Base-by-base conservation (phyloP, 1,140 invertebrate genomes). In the Dermatophagoides farinae region DNA sequence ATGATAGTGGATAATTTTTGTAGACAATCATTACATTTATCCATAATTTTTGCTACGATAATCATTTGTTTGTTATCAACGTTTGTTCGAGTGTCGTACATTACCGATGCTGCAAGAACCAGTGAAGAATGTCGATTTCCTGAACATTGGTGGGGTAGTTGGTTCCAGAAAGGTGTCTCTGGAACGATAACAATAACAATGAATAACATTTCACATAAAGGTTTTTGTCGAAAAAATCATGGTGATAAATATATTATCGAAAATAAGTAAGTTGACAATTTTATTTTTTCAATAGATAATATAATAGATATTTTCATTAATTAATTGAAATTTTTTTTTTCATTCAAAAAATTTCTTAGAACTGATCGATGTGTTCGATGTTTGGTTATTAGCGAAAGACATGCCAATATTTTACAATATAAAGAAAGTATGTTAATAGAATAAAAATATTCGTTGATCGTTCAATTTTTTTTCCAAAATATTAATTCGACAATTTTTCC, bases 321-420 rank as follows among this genome's bases (percentile, higher is more conserved):
- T 44, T 6, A 57, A 22, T 14, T 10, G 9, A 18, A 11, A 18
- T 60, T 22, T 60, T 11, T 22, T 23, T 52, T 54, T 46, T 54
- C 54, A 31, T 52, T 43, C 65, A 65, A 20, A 44, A 44, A 44
- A 4, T n/a, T 44, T 44, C 14, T 44, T 58, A 68, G 65, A 44
- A 59, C 61, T 38, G 62, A 64, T 57, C 59, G 60, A 39, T 68
- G 67, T 64, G 66, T 65, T 54, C 63, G 63, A 31, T 91, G 88
- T 75, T 80, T 92, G 68, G 87, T 90, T 65, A 88, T 91, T 71
- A 85, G 89, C 69, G 85, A 88, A 71, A 88, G 88, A 69, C 88
- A 92, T 75, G 77, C 79, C 66, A 90, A 90, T 74, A 86, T 91
- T 63, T 77, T 91, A 65, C 87, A 92, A 73, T 92, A 90, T 76